phyloP scores from a whole-genome alignment of 53 echinoderm and acorn worm species.

The Patiria pectinifera region DNA sequence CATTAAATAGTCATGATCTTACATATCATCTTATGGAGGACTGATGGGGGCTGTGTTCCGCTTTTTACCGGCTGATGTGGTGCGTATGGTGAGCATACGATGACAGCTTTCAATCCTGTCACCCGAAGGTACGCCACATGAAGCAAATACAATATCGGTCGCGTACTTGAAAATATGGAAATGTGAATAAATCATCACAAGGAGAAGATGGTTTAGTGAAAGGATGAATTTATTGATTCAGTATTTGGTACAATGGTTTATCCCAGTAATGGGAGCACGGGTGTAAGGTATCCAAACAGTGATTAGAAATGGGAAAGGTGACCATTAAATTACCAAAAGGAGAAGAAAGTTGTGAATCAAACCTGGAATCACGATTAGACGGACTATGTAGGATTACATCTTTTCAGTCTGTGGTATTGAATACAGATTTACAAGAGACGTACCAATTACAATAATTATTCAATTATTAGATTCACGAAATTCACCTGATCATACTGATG shows the following conservation, averaged over 20 bases:
- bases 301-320: too few species aligned
- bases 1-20: slow-evolving; percentile 15
- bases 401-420: too few species aligned
- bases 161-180: not conserved
- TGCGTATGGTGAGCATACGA: slow-evolving; percentile 26
- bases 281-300: too few species aligned
- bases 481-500: too few species aligned
- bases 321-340: too few species aligned
- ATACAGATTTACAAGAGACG: too few species aligned
- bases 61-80: not conserved
- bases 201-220: not conserved
- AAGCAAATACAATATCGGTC: slow-evolving; percentile 24
- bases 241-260: not conserved
- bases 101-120: not conserved
- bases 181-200: slow-evolving; percentile 1
- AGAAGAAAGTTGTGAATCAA: too few species aligned
- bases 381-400: too few species aligned
- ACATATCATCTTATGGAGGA: not conserved
- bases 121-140: not conserved
- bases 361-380: too few species aligned
- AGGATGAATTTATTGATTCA: not conserved
- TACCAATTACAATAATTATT: too few species aligned
- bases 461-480: too few species aligned
- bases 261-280: too few species aligned
- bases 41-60: not conserved